Evolutionary conservation across 35 echinoderm and acorn worm species (phyloP).

Genomic region (Lytechinus variegatus): DNA sequence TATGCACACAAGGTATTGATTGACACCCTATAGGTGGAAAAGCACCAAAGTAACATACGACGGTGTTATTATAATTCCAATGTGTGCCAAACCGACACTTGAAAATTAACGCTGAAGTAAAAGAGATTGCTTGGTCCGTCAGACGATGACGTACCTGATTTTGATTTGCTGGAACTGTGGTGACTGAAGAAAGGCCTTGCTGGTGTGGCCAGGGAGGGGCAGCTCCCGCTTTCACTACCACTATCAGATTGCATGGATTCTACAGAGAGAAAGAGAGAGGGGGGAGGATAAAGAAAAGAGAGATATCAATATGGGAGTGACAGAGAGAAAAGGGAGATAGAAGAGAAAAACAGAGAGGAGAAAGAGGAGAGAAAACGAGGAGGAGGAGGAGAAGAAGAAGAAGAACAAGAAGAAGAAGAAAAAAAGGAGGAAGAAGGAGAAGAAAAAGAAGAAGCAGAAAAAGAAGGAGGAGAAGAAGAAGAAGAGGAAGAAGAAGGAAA

Average conservation of each 20-base stretch:
- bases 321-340: background rate
- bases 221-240: slow-evolving; percentile 44
- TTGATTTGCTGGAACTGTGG: background rate
- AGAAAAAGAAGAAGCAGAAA: no score
- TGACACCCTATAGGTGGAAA: no score
- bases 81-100: no score
- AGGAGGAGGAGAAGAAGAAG: background rate
- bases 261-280: background rate
- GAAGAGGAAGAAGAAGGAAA: no score
- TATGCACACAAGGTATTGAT: no score
- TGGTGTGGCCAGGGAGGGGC: background rate
- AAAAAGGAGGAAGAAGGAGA: no score
- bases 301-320: background rate
- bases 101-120: no score
- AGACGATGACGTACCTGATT: slow-evolving; percentile 48
- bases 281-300: background rate
- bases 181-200: background rate
- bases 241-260: slow-evolving; percentile 48
- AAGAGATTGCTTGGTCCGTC: no score
- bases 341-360: background rate
- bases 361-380: background rate
- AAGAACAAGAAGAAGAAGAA: no score
- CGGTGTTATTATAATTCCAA: no score
- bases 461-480: no score
- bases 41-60: no score